Percentiles rank a stretch among this genome's conserved stretches.
Conservation (phyloP, 2,888 invertebrate genomes). For the Micoletzkya japonica region DNA sequence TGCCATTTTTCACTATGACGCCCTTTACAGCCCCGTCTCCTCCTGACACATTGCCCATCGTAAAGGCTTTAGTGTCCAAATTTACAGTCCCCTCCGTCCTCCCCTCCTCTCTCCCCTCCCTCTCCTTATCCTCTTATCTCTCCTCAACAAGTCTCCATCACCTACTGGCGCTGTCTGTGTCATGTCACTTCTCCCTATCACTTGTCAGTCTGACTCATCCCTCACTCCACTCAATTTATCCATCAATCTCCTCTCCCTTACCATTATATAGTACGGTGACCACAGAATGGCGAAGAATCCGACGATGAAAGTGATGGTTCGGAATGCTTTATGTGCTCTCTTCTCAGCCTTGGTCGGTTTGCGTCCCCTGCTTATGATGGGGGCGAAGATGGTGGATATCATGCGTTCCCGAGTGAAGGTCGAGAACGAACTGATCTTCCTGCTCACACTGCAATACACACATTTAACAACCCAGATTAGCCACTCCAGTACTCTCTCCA, state of each 20-base stretch:
- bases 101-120: too few species aligned
- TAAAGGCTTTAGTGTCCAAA: too few species aligned
- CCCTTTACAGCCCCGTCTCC: too few species aligned
- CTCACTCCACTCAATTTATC: background rate
- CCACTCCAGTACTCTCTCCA: background rate
- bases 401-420: slow-evolving; percentile 46
- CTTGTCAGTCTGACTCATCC: background rate
- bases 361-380: slow-evolving; percentile 43
- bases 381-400: slow-evolving; percentile 45
- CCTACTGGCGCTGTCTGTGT: background rate
- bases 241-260: slow-evolving; percentile 26
- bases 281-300: slow-evolving; percentile 64
- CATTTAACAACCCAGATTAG: background rate
- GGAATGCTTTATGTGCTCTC: slow-evolving; percentile 62
- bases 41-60: too few species aligned
- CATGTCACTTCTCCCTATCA: background rate
- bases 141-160: background rate
- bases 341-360: slow-evolving; percentile 56
- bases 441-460: background rate
- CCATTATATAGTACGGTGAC: slow-evolving; percentile 64
- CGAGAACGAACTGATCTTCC: slow-evolving; percentile 49
- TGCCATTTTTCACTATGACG: too few species aligned
- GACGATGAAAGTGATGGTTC: slow-evolving; percentile 64
- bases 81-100: too few species aligned
- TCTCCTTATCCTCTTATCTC: too few species aligned